Conservation (phyloP, 2,888 invertebrate genomes). For the Melolontha melolontha region DNA sequence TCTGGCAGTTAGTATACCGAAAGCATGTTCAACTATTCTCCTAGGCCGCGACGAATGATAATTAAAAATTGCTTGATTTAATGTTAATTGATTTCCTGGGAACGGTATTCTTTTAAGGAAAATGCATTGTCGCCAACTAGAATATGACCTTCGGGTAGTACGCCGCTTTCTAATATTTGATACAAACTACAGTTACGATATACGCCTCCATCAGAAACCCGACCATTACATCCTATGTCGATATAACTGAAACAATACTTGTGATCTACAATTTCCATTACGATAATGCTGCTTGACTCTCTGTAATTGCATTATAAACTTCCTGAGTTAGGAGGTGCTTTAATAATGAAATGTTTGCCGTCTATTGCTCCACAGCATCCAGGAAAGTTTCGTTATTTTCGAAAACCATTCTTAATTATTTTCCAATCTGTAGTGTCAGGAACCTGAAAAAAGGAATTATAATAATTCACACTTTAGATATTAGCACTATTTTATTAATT, state of each 20-base stretch:
- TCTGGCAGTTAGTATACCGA: slow-evolving; percentile 48
- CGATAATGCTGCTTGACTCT: slow-evolving; percentile 50
- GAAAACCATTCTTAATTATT: slow-evolving; percentile 50
- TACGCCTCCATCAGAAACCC: slow-evolving; percentile 52
- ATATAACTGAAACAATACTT: slow-evolving; percentile 54
- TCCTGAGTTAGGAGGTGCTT: slow-evolving; percentile 48
- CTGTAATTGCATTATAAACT: slow-evolving; percentile 54
- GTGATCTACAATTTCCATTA: slow-evolving; percentile 53
- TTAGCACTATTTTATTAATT: slow-evolving; percentile 45
- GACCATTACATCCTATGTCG: slow-evolving; percentile 52
- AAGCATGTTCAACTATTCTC: slow-evolving; percentile 39
- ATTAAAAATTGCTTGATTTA: slow-evolving; percentile 18
- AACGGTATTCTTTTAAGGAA: slow-evolving; percentile 27
- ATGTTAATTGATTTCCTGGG: slow-evolving; percentile 28
- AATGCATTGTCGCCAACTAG: slow-evolving; percentile 28
- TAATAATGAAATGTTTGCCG: slow-evolving; percentile 53
- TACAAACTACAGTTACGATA: slow-evolving; percentile 48
- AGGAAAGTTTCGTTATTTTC: slow-evolving; percentile 51
- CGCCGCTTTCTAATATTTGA: slow-evolving; percentile 37
- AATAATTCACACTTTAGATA: slow-evolving; percentile 39
- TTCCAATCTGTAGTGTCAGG: slow-evolving; percentile 49
- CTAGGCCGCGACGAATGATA: slow-evolving; percentile 26
- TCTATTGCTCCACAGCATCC: slow-evolving; percentile 51
- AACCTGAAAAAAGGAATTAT: slow-evolving; percentile 47
- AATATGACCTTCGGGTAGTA: slow-evolving; percentile 26